phyloP scores from a whole-genome alignment of 2,797 vertebrate species.

The Setipinna tenuifilis region DNA sequence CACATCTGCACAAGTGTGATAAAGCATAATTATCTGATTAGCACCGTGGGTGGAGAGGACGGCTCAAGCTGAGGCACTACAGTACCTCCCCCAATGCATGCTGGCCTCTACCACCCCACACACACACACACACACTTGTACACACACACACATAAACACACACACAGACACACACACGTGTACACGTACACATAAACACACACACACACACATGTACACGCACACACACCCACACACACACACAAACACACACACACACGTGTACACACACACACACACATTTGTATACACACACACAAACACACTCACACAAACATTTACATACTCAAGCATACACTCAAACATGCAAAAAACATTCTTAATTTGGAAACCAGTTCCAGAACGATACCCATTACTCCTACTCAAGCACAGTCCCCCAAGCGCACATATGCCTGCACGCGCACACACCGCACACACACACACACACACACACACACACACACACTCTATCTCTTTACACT shows the following conservation, averaged over 20 bases:
- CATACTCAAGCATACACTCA: background rate
- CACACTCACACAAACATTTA: background rate
- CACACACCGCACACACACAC: background rate
- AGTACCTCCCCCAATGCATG: background rate
- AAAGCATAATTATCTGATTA: constrained; percentile 22
- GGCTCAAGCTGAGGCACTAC: background rate
- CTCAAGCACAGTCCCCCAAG: background rate
- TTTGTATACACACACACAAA: too few species aligned
- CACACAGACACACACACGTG: background rate
- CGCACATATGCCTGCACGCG: background rate
- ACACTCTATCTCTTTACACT: background rate
- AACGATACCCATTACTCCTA: constrained; percentile 15
- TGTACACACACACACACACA: background rate
- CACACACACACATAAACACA: background rate
- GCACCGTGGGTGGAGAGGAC: background rate
- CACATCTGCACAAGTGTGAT: constrained; percentile 1
- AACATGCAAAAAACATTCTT: background rate
- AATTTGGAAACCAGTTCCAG: constrained; percentile 15
- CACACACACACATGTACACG: background rate
- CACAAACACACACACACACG: background rate
- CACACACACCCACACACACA: too few species aligned
- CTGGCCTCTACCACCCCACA: background rate
- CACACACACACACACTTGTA: background rate
- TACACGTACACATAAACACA: background rate
- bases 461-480: background rate